phyloP scores from a whole-genome alignment of 1,140 invertebrate species.

The Diachasma alloeum region DNA sequence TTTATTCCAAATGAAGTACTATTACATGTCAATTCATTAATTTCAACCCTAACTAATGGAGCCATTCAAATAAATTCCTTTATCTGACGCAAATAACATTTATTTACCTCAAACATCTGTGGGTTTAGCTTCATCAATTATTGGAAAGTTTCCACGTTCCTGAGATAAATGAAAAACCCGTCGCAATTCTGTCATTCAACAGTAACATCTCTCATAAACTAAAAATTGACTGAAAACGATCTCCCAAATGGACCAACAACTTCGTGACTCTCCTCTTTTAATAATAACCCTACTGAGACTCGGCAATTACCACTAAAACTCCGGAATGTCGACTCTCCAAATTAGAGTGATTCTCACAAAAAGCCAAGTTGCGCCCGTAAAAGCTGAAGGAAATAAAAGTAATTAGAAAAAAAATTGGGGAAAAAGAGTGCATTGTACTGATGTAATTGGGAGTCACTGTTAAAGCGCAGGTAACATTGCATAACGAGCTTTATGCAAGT shows the following conservation, averaged over 20 bases:
- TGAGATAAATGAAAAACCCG: too few relatives aligned
- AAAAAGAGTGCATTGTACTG: not conserved
- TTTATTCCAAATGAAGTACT: too few relatives aligned
- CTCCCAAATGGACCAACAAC: not conserved
- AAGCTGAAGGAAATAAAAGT: not conserved
- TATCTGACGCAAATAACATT: too few relatives aligned
- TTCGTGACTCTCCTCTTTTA: not conserved
- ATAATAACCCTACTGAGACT: not conserved
- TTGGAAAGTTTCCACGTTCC: too few relatives aligned
- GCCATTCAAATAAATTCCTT: too few relatives aligned
- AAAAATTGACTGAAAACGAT: too few relatives aligned
- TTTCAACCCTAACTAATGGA: too few relatives aligned
- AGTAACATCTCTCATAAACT: too few relatives aligned
- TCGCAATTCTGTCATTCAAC: too few relatives aligned
- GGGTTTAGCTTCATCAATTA: too few relatives aligned
- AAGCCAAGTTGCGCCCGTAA: not conserved
- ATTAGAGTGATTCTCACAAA: not conserved
- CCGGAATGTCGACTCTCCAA: not conserved
- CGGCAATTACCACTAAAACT: not conserved
- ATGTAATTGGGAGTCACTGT: constrained; percentile 35
- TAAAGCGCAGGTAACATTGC: constrained; percentile 28
- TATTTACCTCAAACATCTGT: too few relatives aligned
- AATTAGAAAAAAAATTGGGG: not conserved
- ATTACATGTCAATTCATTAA: too few relatives aligned
- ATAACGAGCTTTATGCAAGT: constrained; percentile 35